Evolutionary conservation across 2,888 invertebrate species (phyloP), one percentile per base, ranked within the genome.

Genomic region (Xylocampa areola): DNA sequence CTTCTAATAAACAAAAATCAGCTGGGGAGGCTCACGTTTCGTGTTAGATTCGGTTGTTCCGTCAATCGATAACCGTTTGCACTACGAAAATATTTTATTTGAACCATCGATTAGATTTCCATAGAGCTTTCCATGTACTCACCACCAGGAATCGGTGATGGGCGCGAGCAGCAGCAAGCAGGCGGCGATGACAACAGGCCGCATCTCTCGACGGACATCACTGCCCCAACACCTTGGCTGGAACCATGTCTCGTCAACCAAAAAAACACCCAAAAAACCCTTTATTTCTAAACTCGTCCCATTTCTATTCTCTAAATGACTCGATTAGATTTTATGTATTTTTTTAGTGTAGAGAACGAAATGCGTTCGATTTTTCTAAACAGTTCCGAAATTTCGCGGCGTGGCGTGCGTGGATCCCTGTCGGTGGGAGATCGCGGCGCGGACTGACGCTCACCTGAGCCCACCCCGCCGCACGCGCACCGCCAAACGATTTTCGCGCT

Each of bases 131-230:
- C 23, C 39, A 50, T 23, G 57, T 86, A 97, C 97, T 96, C 94
- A 97, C 97, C 97, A 97, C 95, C 97, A 97, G 89, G 97, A 96
- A 91, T 96, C 97, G 91, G 97, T 96, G 95, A 97, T 96, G 94
- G 97, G 97, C 95, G 96, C 97, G 95, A 97, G 96, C 94, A 97
- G 96, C 95, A 97, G 96, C 90, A 97, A 95, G 94, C 96, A 97
- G 90, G 97, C 95, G 94, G 96, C 96, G 94, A 97, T 96, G 94
- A 97, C 95, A 94, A 97, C 95, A 90, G 96, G 95, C 94, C 96
- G 96, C 96, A 96, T 96, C 77, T 86, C 90, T 85, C 82, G 84
- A 68, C 76, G 82, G 85, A 86, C 92, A 92, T 92, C 93, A 94
- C 94, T 92, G 89, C 88, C 90, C 84, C 73, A 75, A 80, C 78